phyloP scores from a whole-genome alignment of 2,888 invertebrate species.

The Oxyscelio sp. region DNA sequence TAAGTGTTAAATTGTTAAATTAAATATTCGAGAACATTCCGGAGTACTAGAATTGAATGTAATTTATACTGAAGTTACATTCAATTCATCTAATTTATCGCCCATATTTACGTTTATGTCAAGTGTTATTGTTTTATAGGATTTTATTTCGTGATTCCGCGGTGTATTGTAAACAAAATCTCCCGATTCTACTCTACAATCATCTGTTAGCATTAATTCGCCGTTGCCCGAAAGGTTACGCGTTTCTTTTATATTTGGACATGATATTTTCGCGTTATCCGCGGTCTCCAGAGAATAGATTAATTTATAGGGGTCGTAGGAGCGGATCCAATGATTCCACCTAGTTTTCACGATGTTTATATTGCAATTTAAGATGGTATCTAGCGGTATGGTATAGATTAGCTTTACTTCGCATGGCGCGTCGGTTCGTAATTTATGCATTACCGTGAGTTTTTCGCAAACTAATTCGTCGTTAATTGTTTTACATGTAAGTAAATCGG shows the following conservation, averaged over 20 bases:
- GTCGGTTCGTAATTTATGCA: background rate
- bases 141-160: too few species aligned
- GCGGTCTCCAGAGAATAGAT: background rate
- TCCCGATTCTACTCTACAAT: background rate
- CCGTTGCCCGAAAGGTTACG: background rate
- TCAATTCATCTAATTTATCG: too few species aligned
- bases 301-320: background rate
- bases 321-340: background rate
- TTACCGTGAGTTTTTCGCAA: background rate
- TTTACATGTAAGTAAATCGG: background rate
- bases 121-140: too few species aligned
- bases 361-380: background rate
- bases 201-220: background rate
- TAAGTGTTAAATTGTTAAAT: too few species aligned
- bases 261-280: background rate
- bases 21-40: too few species aligned
- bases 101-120: too few species aligned
- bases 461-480: background rate
- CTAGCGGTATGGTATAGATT: background rate
- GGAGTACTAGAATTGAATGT: too few species aligned
- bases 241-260: background rate
- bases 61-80: too few species aligned
- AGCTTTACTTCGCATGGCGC: background rate
- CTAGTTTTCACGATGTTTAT: background rate
- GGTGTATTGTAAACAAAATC: background rate